Conservation (phyloP, 2,113 vertebrate species). For the Equus quagga region DNA sequence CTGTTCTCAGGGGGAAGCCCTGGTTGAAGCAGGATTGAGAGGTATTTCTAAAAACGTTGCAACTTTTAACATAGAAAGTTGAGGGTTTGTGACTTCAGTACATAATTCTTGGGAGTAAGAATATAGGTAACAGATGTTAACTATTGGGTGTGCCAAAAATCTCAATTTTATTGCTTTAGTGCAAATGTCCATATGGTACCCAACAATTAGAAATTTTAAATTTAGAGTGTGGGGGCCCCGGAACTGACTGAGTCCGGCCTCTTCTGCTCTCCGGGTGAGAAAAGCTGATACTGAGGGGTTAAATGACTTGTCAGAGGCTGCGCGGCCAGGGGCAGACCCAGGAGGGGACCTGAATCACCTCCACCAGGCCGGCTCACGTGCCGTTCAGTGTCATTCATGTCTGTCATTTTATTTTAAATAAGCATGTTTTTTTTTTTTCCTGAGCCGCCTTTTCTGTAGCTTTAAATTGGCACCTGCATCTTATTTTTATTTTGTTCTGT, state of each 20-base stretch:
- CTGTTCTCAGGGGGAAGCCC: not conserved
- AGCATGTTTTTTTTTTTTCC: not conserved
- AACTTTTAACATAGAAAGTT: not conserved
- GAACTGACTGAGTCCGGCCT: not conserved
- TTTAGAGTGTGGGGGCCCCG: too few species aligned
- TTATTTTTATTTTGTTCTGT: conserved; percentile 24
- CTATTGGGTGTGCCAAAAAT: not conserved
- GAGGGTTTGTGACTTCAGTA: not conserved
- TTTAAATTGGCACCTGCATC: not conserved
- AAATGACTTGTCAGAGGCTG: conserved; percentile 33
- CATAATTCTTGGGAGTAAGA: not conserved
- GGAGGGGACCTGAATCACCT: not conserved
- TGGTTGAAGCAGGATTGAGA: not conserved
- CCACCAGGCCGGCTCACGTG: not conserved
- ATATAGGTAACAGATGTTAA: not conserved
- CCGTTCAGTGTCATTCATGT: not conserved
- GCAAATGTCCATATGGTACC: not conserved
- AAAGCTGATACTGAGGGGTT: not conserved
- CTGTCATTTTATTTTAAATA: not conserved
- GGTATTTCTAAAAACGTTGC: not conserved
- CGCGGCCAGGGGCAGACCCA: not conserved
- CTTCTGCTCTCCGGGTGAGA: not conserved
- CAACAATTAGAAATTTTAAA: not conserved
- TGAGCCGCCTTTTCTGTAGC: not conserved
- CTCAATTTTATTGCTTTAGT: not conserved